phyloP scores from a whole-genome alignment of 2,113 vertebrate genomes.

The Crotophaga sulcirostris region DNA sequence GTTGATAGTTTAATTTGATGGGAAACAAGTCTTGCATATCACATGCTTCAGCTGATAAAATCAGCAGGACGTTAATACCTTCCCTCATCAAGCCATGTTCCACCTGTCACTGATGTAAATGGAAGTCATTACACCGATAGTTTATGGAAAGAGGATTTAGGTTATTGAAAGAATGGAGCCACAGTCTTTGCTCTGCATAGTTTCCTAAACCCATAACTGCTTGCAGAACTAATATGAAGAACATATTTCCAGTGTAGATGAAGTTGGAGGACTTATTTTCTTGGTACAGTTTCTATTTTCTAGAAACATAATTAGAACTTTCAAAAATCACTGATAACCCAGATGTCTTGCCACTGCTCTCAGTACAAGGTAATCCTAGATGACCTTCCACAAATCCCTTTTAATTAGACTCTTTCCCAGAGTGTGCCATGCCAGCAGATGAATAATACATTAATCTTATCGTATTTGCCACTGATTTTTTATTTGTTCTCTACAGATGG shows the following conservation, averaged over 20 bases:
- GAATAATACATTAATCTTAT: neutral
- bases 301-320: neutral
- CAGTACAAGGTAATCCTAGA: neutral
- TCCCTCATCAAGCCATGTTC: neutral
- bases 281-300: neutral
- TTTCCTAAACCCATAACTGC: neutral
- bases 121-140: neutral
- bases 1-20: neutral
- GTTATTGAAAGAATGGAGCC: neutral
- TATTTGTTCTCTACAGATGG: neutral
- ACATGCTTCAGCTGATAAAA: neutral
- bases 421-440: neutral
- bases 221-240: neutral
- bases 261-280: neutral
- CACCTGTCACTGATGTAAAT: neutral
- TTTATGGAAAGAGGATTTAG: neutral
- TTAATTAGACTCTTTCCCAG: constrained; percentile 36
- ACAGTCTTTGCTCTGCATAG: neutral
- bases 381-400: neutral
- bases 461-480: neutral
- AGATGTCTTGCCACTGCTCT: neutral
- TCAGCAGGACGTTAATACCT: neutral
- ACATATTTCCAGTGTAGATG: neutral
- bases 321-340: neutral
- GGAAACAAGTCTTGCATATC: neutral